phyloP scores from a whole-genome alignment of 2,797 vertebrate genomes.

The Iguana delicatissima region DNA sequence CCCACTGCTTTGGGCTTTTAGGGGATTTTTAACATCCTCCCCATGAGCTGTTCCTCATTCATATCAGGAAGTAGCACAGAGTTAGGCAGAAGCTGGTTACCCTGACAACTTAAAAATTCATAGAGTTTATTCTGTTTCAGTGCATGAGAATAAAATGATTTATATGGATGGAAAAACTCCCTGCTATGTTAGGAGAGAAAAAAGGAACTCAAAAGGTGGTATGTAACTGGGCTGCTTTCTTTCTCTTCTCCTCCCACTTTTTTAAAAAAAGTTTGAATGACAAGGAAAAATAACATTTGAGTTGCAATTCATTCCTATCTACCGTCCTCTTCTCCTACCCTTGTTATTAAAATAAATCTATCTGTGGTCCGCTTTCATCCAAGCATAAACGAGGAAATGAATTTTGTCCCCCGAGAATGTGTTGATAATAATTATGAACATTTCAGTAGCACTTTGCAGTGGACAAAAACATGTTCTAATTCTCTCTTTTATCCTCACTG shows the following conservation, averaged over 20 bases:
- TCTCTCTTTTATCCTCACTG: neutral
- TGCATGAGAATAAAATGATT: constrained; percentile 57
- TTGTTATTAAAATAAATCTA: neutral
- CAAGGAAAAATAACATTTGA: constrained; percentile 6
- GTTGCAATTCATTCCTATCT: neutral
- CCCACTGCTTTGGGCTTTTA: constrained; percentile 47
- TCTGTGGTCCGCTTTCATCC: constrained; percentile 29
- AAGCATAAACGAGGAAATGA: constrained; percentile 32
- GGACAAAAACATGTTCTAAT: neutral
- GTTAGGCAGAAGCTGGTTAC: constrained; percentile 66
- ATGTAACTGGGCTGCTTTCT: constrained; percentile 41
- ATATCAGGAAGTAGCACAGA: constrained; percentile 47
- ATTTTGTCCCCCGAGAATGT: constrained; percentile 26
- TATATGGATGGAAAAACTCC: constrained; percentile 45
- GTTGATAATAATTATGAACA: constrained; percentile 20
- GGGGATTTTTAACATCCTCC: constrained; percentile 14
- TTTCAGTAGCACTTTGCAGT: neutral
- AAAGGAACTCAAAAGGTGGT: constrained; percentile 17
- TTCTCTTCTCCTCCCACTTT: too few species aligned
- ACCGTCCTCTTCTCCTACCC: neutral
- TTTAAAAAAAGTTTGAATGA: constrained; percentile 13
- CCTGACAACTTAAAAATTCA: constrained; percentile 71
- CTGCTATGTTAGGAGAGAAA: constrained; percentile 4
- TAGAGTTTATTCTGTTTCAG: constrained; percentile 68
- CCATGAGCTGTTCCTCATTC: constrained; percentile 44